Base-by-base conservation (phyloP, 1,140 invertebrate species). In the Chelonus insularis region DNA sequence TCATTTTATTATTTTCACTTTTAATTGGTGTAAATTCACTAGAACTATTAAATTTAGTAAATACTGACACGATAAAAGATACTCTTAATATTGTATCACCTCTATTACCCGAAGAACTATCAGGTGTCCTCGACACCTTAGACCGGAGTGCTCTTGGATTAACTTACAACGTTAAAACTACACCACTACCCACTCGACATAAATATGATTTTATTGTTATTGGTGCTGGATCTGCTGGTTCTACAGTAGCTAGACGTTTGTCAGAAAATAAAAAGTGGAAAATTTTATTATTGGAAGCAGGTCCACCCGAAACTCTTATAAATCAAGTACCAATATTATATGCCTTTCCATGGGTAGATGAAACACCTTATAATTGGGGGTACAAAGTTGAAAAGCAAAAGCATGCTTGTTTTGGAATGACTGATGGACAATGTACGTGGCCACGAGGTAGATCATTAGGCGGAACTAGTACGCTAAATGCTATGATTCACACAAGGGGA, bases 381-480 rank as follows among this genome's bases (percentile, higher is more conserved):
- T 92, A 90, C 68, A 73, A 83, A 59, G 87, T 87, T 0, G 86
- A 88, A 43, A 82, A 84, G 0, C 83, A 88, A 63, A 67, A 68
- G 0, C 71, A 70, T 1, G 79, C 83, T 11, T 89, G 89, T 64
- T 75, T 83, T 37, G 78, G 79, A 1, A 74, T 82, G 56, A 77
- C 41, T 18, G 72, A 83, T 6, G 76, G 83, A 18, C 75, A 75
- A 5, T 90, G 88, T 63, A 80, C 79, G 57, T 91, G 88, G 88
- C 83, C 87, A 0, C 85, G 86, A 57, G 91, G 90, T 0, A 89
- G 86, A 69, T 85, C 85, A 7, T 70, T 92, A 3, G 94, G 94
- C 1, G 94, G 94, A 1, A 87, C 85, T 9, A 89, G 88, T 1
- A 86, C 85, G 0, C 86, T 93, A n/a, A 95, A 95, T 77, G 92